phyloP scores from a whole-genome alignment of 2,113 vertebrate species.

The Tenebrosternarchus preto region DNA sequence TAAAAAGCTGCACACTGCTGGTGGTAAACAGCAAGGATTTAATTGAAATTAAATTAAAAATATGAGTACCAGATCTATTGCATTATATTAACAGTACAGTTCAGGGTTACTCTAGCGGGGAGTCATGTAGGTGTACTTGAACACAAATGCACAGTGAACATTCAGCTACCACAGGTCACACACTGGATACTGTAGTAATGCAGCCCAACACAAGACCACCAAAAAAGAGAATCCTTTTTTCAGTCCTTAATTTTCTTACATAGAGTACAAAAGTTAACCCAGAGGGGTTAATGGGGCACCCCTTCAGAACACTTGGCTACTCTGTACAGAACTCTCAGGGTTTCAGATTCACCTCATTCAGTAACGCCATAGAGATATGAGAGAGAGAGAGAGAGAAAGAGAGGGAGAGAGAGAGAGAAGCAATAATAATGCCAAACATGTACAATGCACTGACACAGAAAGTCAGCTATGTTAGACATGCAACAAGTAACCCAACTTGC shows the following conservation, averaged over 20 bases:
- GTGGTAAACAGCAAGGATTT: constrained; percentile 98
- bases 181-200: constrained; percentile 89
- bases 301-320: constrained; percentile 80
- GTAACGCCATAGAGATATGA: constrained; percentile 59
- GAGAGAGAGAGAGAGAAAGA: constrained; percentile 33
- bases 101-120: constrained; percentile 83
- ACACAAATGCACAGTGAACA: constrained; percentile 98
- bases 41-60: constrained; percentile 94
- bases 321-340: constrained; percentile 87
- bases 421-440: constrained; percentile 85
- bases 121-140: constrained; percentile 84
- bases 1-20: constrained; percentile 59
- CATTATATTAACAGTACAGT: constrained; percentile 86
- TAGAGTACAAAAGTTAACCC: constrained; percentile 89
- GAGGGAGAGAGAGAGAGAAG: constrained; percentile 26
- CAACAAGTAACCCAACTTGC: constrained; percentile 99
- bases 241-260: constrained; percentile 75
- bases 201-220: constrained; percentile 93
- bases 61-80: constrained; percentile 97
- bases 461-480: constrained; percentile 99
- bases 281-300: constrained; percentile 74
- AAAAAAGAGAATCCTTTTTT: constrained; percentile 71
- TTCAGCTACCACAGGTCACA: constrained; percentile 98
- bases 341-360: constrained; percentile 80
- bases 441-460: constrained; percentile 99